phyloP scores from a whole-genome alignment of 53 echinoderm and acorn worm genomes.

The Actinopyga echinites region DNA sequence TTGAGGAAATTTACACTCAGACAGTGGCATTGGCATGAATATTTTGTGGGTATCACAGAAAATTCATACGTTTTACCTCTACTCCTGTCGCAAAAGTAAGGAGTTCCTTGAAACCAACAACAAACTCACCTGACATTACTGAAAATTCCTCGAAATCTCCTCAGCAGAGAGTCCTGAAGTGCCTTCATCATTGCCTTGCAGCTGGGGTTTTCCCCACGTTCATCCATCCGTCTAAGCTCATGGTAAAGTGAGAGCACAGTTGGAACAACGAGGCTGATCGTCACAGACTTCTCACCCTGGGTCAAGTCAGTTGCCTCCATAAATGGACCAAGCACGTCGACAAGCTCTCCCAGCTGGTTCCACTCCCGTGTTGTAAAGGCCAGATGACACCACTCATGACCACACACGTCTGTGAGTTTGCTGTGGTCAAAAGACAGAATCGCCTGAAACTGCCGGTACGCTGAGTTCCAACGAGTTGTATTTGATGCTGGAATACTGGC shows the following conservation, averaged over 20 bases:
- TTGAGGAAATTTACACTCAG: too few species aligned
- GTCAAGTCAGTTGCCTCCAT: slow-evolving; percentile 52
- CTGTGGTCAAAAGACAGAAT: slow-evolving; percentile 13
- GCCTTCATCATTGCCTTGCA: slow-evolving; percentile 31
- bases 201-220: not conserved
- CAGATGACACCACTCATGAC: not conserved
- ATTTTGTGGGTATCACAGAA: too few species aligned
- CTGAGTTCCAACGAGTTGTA: slow-evolving; percentile 48
- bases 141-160: slow-evolving; percentile 42
- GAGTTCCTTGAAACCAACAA: too few species aligned
- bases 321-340: slow-evolving; percentile 37
- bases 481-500: slow-evolving; percentile 31
- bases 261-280: slow-evolving; percentile 38
- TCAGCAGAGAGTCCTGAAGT: slow-evolving; percentile 20
- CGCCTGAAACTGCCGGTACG: slow-evolving; percentile 38
- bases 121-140: too few species aligned
- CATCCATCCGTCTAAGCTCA: slow-evolving; percentile 23
- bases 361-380: slow-evolving; percentile 38
- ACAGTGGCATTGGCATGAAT: too few species aligned
- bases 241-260: slow-evolving; percentile 32
- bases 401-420: slow-evolving; percentile 33
- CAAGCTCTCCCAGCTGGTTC: slow-evolving; percentile 49
- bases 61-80: too few species aligned
- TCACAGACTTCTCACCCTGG: slow-evolving; percentile 36
- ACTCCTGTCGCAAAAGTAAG: too few species aligned